Evolutionary conservation across 35 echinoderm and acorn worm genomes (phyloP), one percentile per base, ranked within the genome.

Genomic region (Acanthaster planci): DNA sequence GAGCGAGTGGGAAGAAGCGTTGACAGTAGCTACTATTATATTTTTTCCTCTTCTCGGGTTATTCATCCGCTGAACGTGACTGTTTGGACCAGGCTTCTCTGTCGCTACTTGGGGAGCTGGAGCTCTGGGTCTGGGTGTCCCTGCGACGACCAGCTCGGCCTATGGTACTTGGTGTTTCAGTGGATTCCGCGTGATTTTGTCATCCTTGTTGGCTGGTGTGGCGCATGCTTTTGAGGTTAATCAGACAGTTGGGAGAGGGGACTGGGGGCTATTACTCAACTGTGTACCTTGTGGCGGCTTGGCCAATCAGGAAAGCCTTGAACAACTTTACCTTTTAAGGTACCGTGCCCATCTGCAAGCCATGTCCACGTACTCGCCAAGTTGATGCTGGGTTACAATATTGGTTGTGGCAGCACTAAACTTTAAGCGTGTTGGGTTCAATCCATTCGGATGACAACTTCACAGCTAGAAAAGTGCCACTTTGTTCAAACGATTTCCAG

Each of bases 41-140:
- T 72, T 72, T 72, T 72, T 72, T 72, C 64, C 64, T 72, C 34
- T 72, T 72, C 64, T 72, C 64, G 64, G 64, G 64, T 72, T 12
- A 34, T 30, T 72, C 64, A 72, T 72, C 64, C 64, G 64, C 34
- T 72, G 64, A 34, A 72, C 64, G 64, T 72, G 64, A 72, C 64
- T 60, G 42, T 47, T 6, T 12, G 12, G 42, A 47, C 4, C 42
- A 6, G 4, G 4, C 12, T 47, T 4, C 42, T 47, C 4, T 6
- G 42, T 47, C 4, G 42, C 4, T 47, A 47, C 12, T 12, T 47
- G 42, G 42, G 42, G 42, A 4, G 4, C n/a, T 12, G 42, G 42
- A 47, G 42, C 4, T 47, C 42, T 47, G 12, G 42, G 42, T 47
- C 42, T 47, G 42, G 42, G 42, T 4, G n/a, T n/a, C 12, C 4